Evolutionary conservation across 1,140 invertebrate species (phyloP).

Genomic region (Megalopta genalis): DNA sequence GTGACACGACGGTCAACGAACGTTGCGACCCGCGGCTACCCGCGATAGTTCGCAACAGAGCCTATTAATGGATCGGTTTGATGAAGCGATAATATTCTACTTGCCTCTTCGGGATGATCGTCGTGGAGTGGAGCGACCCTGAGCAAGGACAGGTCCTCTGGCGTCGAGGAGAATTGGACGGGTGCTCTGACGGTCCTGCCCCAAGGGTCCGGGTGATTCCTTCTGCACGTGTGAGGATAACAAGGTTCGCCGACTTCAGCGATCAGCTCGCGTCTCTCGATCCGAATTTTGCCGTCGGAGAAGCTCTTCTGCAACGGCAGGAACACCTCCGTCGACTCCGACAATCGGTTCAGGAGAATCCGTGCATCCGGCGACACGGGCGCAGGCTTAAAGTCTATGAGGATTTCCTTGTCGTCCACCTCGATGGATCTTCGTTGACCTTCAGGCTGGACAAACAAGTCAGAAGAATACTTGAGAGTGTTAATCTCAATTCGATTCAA

Average conservation of each 20-base stretch:
- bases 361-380: constrained; percentile 82
- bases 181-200: constrained; percentile 70
- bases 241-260: constrained; percentile 76
- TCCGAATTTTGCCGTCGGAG: constrained; percentile 89
- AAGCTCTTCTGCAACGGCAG: constrained; percentile 87
- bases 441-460: constrained; percentile 30
- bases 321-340: constrained; percentile 80
- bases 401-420: constrained; percentile 88
- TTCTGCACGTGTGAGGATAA: constrained; percentile 77
- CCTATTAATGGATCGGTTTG: no score
- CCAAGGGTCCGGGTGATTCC: constrained; percentile 78
- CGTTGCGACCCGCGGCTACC: no score
- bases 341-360: constrained; percentile 77
- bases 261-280: constrained; percentile 81
- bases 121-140: constrained; percentile 69
- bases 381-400: constrained; percentile 92
- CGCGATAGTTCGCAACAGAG: no score
- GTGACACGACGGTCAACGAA: no score
- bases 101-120: constrained; percentile 77
- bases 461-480: background rate
- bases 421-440: constrained; percentile 71
- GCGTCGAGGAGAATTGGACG: constrained; percentile 79
- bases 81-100: background rate
- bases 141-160: constrained; percentile 76
- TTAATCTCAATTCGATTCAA: no score